Evolutionary conservation across 2,888 invertebrate genomes (phyloP).

Genomic region (Andrena chrysosceles): DNA sequence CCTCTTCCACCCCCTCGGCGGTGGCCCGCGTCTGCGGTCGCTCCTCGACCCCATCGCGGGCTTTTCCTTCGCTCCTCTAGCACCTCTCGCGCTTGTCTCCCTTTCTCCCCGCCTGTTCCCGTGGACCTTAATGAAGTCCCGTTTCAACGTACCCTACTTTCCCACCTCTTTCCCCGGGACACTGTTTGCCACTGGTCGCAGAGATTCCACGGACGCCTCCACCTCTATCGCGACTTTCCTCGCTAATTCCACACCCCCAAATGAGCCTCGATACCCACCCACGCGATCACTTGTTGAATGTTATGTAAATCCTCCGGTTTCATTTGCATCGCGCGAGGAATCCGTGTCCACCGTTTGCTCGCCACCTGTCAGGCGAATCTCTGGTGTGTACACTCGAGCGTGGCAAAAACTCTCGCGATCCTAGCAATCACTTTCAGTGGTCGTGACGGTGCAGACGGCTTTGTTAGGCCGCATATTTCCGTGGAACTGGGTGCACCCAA

Average conservation of each 20-base stretch:
- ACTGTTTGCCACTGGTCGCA: conserved; percentile 19
- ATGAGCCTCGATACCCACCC: conserved; percentile 33
- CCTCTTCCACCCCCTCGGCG: conserved; percentile 5
- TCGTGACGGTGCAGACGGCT: neutral
- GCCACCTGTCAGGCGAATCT: neutral
- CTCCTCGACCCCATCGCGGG: conserved; percentile 5
- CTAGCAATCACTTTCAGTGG: neutral
- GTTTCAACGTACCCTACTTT: conserved; percentile 39
- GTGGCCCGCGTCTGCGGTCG: neutral
- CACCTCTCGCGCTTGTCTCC: neutral
- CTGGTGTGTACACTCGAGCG: neutral
- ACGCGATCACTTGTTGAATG: conserved; percentile 64
- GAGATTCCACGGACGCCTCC: conserved; percentile 21
- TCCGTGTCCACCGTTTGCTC: conserved; percentile 8
- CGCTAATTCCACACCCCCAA: neutral
- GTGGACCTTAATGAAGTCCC: conserved; percentile 46
- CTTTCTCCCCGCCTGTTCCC: neutral
- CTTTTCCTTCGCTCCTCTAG: neutral
- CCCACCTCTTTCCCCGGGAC: neutral
- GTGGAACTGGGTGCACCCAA: neutral
- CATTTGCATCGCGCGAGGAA: conserved; percentile 38
- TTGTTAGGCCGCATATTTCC: conserved; percentile 15
- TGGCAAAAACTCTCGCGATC: neutral
- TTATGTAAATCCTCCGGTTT: conserved; percentile 47
- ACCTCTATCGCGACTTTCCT: neutral